Conservation (phyloP, 2,888 invertebrate genomes). For the Melanophora roralis region DNA sequence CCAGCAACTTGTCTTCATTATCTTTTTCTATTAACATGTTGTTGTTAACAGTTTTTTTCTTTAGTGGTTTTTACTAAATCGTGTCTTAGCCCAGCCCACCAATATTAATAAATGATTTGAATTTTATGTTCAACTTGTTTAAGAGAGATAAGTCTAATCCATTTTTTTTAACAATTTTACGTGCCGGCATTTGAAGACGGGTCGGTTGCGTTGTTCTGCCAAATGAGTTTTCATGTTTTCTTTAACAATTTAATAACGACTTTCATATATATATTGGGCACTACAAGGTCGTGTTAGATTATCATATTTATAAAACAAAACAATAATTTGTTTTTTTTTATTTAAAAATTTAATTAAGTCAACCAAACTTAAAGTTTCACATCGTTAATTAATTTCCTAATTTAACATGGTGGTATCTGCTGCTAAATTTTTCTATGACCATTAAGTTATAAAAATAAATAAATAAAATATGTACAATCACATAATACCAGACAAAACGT, state of each 20-base stretch:
- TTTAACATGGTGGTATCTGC: too few relatives aligned
- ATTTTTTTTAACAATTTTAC: neutral
- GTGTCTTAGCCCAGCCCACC: conserved; percentile 10
- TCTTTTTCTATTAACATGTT: conserved; percentile 43
- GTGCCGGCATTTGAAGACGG: neutral
- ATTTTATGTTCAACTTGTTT: conserved; percentile 4
- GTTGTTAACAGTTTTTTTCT: conserved; percentile 46
- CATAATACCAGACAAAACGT: neutral
- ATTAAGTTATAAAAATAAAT: too few relatives aligned
- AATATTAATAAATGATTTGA: neutral
- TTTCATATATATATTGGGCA: neutral
- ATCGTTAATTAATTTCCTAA: too few relatives aligned
- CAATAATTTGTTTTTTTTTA: neutral
- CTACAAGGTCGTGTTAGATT: neutral
- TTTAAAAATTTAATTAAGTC: neutral
- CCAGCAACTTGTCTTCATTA: conserved; percentile 52
- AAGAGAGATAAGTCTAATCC: neutral
- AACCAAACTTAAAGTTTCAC: too few relatives aligned
- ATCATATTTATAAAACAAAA: neutral
- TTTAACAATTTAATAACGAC: neutral
- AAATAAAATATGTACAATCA: too few relatives aligned
- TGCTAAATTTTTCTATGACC: too few relatives aligned
- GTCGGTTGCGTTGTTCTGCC: neutral
- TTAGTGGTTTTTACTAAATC: conserved; percentile 31
- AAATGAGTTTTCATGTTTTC: neutral